These are phyloP conservation scores for Tragelaphus buxtoni DNA, from an alignment of 2,113 vertebrate species.

Conservation along the genomic window DNA sequence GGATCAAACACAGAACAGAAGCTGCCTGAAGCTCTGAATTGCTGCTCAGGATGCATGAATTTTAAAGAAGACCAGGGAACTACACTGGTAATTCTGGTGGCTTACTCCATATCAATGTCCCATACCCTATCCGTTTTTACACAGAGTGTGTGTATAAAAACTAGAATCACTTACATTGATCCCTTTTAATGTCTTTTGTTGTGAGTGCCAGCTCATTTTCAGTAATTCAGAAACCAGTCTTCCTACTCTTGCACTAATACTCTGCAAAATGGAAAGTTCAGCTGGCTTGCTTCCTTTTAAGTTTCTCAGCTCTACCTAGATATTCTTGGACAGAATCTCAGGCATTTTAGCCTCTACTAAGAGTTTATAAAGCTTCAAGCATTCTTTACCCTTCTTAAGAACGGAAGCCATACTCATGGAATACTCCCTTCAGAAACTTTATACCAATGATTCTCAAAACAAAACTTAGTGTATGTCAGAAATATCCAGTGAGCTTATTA, in stretches of 20 bases:
- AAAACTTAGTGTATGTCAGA: neutral
- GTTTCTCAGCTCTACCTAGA: slow-evolving; percentile 1
- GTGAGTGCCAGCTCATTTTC: neutral
- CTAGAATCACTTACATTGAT: neutral
- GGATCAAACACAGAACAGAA: neutral
- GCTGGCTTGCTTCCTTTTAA: neutral
- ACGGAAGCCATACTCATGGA: neutral
- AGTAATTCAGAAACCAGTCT: neutral
- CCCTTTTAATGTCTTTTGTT: neutral
- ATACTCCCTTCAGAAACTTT: neutral
- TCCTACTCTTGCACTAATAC: neutral
- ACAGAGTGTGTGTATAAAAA: neutral
- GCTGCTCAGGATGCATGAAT: neutral
- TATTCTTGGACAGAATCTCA: slow-evolving; percentile 13
- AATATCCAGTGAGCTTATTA: neutral
- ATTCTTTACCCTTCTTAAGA: neutral
- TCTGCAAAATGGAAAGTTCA: neutral
- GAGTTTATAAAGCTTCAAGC: neutral
- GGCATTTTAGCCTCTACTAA: neutral
- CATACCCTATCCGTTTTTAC: neutral
- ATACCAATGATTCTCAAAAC: neutral
- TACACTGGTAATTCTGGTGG: neutral
- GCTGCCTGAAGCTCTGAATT: neutral
- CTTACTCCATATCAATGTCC: neutral
- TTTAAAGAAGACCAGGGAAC: neutral